A percentile compares a stretch with the other conserved stretches of the same genome.
Evolutionary conservation across 64 coral and sea anemone species (phyloP).

Genomic region (Montipora efflorescens): DNA sequence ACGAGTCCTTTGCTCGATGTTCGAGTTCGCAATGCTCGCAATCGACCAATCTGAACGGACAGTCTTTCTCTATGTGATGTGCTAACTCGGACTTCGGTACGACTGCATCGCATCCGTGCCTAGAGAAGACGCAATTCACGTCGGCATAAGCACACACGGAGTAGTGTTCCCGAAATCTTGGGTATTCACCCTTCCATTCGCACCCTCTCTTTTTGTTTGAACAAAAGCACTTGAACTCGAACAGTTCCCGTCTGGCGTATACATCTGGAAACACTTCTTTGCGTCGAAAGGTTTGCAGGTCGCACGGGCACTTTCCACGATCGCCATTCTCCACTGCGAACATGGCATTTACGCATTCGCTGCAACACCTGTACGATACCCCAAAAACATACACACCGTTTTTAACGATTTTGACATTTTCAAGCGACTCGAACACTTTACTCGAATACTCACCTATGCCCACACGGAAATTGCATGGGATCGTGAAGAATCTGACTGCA

Average conservation of each 20-base stretch:
- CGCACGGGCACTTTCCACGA: conserved; percentile 38
- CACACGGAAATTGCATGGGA: too few relatives aligned
- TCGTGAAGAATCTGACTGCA: too few relatives aligned
- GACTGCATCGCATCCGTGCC: conserved; percentile 30
- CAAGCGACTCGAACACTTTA: too few relatives aligned
- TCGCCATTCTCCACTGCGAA: too few relatives aligned
- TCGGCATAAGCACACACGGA: conserved; percentile 64
- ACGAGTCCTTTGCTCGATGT: not conserved
- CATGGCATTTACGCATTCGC: too few relatives aligned
- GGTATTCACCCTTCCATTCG: conserved; percentile 55
- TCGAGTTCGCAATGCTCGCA: conserved; percentile 55
- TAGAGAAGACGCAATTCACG: conserved; percentile 50
- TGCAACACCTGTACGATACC: too few relatives aligned
- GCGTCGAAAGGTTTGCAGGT: conserved; percentile 16
- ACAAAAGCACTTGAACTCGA: conserved; percentile 61
- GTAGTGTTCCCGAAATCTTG: conserved; percentile 9
- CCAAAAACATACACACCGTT: too few relatives aligned
- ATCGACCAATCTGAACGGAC: conserved; percentile 20
- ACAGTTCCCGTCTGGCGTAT: conserved; percentile 61
- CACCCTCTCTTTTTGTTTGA: conserved; percentile 61
- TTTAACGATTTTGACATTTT: too few relatives aligned
- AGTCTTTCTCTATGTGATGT: conserved; percentile 77
- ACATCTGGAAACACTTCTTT: conserved; percentile 62
- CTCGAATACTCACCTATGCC: too few relatives aligned
- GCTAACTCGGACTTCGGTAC: conserved; percentile 55